These are phyloP conservation scores for Acanthococcus lagerstroemiae DNA, from an alignment of 2,888 invertebrate species.

Conservation along the genomic window DNA sequence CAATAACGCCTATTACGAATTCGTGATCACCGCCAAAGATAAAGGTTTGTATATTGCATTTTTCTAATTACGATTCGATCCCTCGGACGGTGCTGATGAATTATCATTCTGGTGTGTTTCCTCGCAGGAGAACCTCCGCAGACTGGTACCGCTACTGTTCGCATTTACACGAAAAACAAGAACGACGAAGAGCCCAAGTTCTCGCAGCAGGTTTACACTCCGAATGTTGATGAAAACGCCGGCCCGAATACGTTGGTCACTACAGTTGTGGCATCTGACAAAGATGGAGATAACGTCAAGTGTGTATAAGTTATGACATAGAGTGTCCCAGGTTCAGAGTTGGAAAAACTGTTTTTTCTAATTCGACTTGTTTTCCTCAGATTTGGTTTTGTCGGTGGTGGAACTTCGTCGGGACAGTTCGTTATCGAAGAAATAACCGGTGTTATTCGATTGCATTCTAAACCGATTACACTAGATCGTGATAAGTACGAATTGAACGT, in stretches of 20 bases:
- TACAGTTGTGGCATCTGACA: slow-evolving; percentile 92
- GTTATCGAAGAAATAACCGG: slow-evolving; percentile 92
- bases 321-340: background rate
- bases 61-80: background rate
- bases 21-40: slow-evolving; percentile 86
- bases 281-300: slow-evolving; percentile 91
- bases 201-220: slow-evolving; percentile 91
- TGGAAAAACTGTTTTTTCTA: too few species aligned
- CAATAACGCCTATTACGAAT: slow-evolving; percentile 92
- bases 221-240: slow-evolving; percentile 91
- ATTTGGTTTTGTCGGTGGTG: slow-evolving; percentile 71
- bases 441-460: slow-evolving; percentile 79
- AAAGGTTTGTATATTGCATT: slow-evolving; percentile 49
- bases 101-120: background rate
- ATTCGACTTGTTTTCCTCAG: slow-evolving; percentile 37
- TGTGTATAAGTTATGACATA: slow-evolving; percentile 49
- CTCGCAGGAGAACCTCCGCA: slow-evolving; percentile 70
- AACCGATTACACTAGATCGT: slow-evolving; percentile 74
- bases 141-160: slow-evolving; percentile 84
- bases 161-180: slow-evolving; percentile 94
- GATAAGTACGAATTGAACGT: slow-evolving; percentile 95
- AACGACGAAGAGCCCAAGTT: slow-evolving; percentile 97
- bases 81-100: background rate
- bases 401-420: slow-evolving; percentile 82
- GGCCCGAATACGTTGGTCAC: slow-evolving; percentile 91